Evolutionary conservation across 2,888 invertebrate species (phyloP), one percentile per base, ranked within the genome.

Genomic region (Lordiphosa andalusiaca): DNA sequence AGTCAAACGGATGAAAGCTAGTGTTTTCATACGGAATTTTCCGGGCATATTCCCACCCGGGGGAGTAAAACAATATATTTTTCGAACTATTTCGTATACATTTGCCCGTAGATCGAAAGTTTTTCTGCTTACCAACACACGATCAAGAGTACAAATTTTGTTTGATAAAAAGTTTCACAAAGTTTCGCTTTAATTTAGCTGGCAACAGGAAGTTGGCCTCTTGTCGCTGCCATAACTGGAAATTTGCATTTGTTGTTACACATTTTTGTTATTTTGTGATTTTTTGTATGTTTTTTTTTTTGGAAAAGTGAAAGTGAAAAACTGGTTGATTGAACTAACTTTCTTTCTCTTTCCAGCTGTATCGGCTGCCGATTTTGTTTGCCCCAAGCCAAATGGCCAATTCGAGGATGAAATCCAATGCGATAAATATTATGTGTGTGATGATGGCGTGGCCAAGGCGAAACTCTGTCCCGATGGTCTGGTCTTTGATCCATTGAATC

Each of bases 391-490:
- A 84, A 93, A 95, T 82, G 96, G 96, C 2, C 94, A 94, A 85
- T 96, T 94, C 86, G 94, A 94, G 76, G 95, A 97, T 86, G 87
- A 92, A 0, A 89, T 91, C 33, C 96, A 96, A 88, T 97, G 97
- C 87, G 97, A 97, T 91, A 96, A 95, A 90, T 97, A 92, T 90
- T 95, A 94, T 90, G 92, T 94, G 58, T 96, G 96, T 87, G 88
- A 88, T 0, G 95, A 96, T 68, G 95, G 95, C 4, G 90, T 91
- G 0, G 92, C 94, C 33, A 93, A 91, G 68, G 93, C 93, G 75
- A 95, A 95, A 88, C 90, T 95, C 3, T 97, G 97, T 84, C 94
- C 96, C 4, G 97, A 97, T 88, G 97, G 97, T 61, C 91, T 97
- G 36, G 95, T 97, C 48, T 97, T 96, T 89, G 96, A 97, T 91